Conservation (phyloP, 2,888 invertebrate species). For the Eristalis tenax region DNA sequence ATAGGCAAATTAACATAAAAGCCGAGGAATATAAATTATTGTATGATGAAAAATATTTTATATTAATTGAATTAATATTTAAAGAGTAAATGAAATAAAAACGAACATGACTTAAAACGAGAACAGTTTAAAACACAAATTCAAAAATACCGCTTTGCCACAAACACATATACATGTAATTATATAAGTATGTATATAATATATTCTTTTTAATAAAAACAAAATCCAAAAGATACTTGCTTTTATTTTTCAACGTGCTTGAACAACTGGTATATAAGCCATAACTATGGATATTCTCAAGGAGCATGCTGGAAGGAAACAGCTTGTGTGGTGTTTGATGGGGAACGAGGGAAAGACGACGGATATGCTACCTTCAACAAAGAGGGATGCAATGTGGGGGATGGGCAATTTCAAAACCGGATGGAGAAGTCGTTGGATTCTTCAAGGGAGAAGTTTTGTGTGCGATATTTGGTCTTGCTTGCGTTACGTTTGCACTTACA, state of each 20-base stretch:
- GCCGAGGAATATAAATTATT: background rate
- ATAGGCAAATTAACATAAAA: background rate
- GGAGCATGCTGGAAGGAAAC: too few species aligned
- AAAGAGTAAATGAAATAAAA: background rate
- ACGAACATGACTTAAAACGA: background rate
- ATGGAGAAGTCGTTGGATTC: too few species aligned
- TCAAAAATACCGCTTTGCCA: background rate
- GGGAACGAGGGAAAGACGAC: too few species aligned
- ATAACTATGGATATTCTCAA: too few species aligned
- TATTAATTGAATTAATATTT: background rate
- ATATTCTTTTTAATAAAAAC: background rate
- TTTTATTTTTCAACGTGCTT: background rate
- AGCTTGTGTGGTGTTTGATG: too few species aligned
- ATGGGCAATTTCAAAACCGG: too few species aligned
- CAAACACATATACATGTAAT: background rate
- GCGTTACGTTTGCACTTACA: too few species aligned
- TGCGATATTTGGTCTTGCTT: too few species aligned
- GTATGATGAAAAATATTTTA: background rate
- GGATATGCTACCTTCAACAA: too few species aligned
- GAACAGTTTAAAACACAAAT: background rate
- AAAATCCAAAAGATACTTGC: background rate
- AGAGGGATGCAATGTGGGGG: too few species aligned
- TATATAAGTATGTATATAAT: conserved; percentile 1
- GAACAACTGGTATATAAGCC: too few species aligned
- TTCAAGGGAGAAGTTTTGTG: too few species aligned